Base-by-base conservation (phyloP, 2,888 invertebrate species). In the Leucophora obtusa region DNA sequence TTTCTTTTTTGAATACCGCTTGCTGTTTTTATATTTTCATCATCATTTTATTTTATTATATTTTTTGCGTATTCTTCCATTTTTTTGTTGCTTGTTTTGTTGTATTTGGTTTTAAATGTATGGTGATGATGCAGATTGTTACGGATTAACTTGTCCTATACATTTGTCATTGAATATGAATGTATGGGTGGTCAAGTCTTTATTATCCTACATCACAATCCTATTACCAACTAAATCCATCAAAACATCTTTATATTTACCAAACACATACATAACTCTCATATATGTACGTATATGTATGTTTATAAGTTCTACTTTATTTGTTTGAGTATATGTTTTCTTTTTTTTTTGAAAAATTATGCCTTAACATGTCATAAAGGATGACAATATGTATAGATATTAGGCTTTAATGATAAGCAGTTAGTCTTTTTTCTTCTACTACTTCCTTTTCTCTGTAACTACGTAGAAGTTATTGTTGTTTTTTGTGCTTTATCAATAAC, bases 161-260 rank as follows among this genome's bases (percentile, higher is more conserved):
- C 69, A 69, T 69, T 71, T 70, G 54, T 63, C 68, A 69, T 56
- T 69, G 47, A 15, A 28, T 18, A 53, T 71, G 47, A 43, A 47
- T 68, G 58, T 15, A 54, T 18, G 51, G 24, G 21, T 53, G 62
- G 14, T 65, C 62, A 35, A 58, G 69, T 58, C 63, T 70, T 69
- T 59, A 77, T 77, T 77, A 73, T 77, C 72, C 69, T 73, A 69
- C 51, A 53, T 59, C 47, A 60, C 69, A 76, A 81, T 73, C 76
- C 69, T 65, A 73, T 76, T 81, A 81, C 72, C 51, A 69, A 65
- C 65, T 76, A 77, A 76, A 77, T 77, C 60, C 69, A 70, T 77
- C 77, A 74, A 77, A 77, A 15, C 43, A 56, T 70, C 70, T 74
- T 43, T 62, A 62, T 74, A 65, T 58, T 65, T 58, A 21, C 43